A percentile compares a stretch with the other conserved stretches of the same genome.
Evolutionary conservation across 2,113 vertebrate species (phyloP).

Genomic region (Zapus hudsonius): DNA sequence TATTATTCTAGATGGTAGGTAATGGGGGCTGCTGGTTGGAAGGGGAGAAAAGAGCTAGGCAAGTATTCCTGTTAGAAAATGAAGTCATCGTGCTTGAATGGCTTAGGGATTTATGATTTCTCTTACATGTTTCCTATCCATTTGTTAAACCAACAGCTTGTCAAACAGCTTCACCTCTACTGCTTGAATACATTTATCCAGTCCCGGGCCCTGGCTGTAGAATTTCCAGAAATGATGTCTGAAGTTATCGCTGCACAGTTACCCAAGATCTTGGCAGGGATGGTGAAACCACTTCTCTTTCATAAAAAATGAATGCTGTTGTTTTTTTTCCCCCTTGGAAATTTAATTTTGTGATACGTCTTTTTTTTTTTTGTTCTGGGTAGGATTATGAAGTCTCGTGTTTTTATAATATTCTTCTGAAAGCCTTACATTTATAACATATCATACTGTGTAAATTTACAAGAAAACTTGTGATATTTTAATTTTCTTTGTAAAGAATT

Average conservation of each 20-base stretch:
- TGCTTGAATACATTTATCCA: slow-evolving; percentile 98
- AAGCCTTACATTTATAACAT: slow-evolving; percentile 82
- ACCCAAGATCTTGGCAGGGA: slow-evolving; percentile 97
- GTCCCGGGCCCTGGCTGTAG: slow-evolving; percentile 95
- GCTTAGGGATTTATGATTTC: background rate
- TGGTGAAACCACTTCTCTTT: slow-evolving; percentile 98
- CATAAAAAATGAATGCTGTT: slow-evolving; percentile 91
- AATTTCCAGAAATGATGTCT: slow-evolving; percentile 99
- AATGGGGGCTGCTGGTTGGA: background rate
- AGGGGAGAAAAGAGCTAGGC: background rate
- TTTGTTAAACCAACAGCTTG: slow-evolving; percentile 89
- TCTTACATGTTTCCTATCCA: slow-evolving; percentile 19
- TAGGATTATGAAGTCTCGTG: slow-evolving; percentile 64
- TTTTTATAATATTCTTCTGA: slow-evolving; percentile 76
- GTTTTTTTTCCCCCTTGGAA: slow-evolving; percentile 74
- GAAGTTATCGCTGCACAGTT: slow-evolving; percentile 98
- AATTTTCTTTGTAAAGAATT: slow-evolving; percentile 79
- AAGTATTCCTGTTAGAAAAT: slow-evolving; percentile 37
- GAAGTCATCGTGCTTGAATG: background rate
- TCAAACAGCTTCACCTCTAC: slow-evolving; percentile 97
- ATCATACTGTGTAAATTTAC: slow-evolving; percentile 76
- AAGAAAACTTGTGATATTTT: slow-evolving; percentile 77
- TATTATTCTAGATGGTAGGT: background rate
- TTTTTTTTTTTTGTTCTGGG: slow-evolving; percentile 59
- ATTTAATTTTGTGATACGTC: slow-evolving; percentile 67